phyloP scores from a whole-genome alignment of 2,113 vertebrate genomes.

The Syrmaticus mikado region DNA sequence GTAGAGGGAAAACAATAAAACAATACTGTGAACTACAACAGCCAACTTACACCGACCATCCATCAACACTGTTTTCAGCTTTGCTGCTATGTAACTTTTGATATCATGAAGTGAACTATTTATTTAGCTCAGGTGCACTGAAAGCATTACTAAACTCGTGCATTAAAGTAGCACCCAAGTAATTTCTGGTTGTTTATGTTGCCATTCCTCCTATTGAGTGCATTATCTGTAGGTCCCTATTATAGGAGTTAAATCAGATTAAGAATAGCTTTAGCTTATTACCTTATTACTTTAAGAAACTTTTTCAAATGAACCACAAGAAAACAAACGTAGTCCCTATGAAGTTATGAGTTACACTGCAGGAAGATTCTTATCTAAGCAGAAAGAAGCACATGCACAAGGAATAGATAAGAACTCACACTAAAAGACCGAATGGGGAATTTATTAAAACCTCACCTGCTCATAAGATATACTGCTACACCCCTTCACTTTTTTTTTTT shows the following conservation, averaged over 20 bases:
- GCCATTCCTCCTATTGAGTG: not conserved
- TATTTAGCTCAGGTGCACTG: not conserved
- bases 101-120: not conserved
- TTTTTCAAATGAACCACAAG: not conserved
- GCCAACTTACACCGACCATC: not conserved
- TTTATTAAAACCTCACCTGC: not conserved
- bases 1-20: not conserved
- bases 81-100: not conserved
- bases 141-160: not conserved
- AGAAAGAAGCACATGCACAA: not conserved
- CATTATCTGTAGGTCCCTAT: not conserved
- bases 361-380: not conserved
- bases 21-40: not conserved
- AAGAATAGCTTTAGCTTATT: not conserved
- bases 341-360: not conserved
- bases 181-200: not conserved
- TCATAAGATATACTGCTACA: not conserved
- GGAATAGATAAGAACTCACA: not conserved
- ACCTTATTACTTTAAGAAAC: not conserved
- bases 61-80: not conserved
- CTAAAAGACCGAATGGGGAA: not conserved
- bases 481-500: not conserved
- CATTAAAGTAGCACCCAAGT: not conserved
- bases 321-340: not conserved
- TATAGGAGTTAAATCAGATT: not conserved